phyloP scores from a whole-genome alignment of 2,888 invertebrate genomes.

The Subacronicta megacephala region DNA sequence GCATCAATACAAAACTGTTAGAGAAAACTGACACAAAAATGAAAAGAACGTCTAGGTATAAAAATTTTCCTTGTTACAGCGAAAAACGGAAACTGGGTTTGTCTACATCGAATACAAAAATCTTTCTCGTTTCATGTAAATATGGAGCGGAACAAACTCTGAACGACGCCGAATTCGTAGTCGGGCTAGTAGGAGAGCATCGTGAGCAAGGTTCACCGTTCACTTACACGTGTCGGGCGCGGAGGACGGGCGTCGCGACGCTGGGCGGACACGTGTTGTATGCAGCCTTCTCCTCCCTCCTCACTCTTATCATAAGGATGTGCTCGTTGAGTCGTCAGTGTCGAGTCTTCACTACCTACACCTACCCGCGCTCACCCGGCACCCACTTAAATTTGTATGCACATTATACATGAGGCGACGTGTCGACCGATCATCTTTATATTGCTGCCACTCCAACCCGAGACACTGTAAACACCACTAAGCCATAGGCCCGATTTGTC shows the following conservation, averaged over 20 bases:
- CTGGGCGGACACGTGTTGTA: slow-evolving; percentile 81
- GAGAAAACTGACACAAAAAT: slow-evolving; percentile 39
- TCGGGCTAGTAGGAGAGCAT: slow-evolving; percentile 65
- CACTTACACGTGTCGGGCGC: slow-evolving; percentile 78
- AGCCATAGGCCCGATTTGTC: slow-evolving; percentile 67
- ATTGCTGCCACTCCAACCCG: slow-evolving; percentile 70
- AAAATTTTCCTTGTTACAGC: slow-evolving; percentile 62
- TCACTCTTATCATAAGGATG: slow-evolving; percentile 74
- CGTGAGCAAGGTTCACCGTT: slow-evolving; percentile 74
- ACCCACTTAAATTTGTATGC: slow-evolving; percentile 82
- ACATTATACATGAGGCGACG: slow-evolving; percentile 85
- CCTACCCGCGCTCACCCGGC: slow-evolving; percentile 57
- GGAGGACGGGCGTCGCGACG: slow-evolving; percentile 67
- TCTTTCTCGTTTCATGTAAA: slow-evolving; percentile 80
- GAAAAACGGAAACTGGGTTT: slow-evolving; percentile 67
- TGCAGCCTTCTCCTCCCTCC: slow-evolving; percentile 70
- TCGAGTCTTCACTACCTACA: slow-evolving; percentile 60
- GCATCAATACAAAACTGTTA: slow-evolving; percentile 43
- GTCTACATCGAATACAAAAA: slow-evolving; percentile 76
- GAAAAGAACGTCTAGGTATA: slow-evolving; percentile 35
- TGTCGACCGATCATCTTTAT: slow-evolving; percentile 84
- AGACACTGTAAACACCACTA: slow-evolving; percentile 70
- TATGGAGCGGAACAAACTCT: slow-evolving; percentile 80
- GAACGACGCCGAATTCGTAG: slow-evolving; percentile 77
- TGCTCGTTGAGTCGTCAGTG: slow-evolving; percentile 69